phyloP scores from a whole-genome alignment of 53 echinoderm and acorn worm species.

The Holothuria leucospilota region DNA sequence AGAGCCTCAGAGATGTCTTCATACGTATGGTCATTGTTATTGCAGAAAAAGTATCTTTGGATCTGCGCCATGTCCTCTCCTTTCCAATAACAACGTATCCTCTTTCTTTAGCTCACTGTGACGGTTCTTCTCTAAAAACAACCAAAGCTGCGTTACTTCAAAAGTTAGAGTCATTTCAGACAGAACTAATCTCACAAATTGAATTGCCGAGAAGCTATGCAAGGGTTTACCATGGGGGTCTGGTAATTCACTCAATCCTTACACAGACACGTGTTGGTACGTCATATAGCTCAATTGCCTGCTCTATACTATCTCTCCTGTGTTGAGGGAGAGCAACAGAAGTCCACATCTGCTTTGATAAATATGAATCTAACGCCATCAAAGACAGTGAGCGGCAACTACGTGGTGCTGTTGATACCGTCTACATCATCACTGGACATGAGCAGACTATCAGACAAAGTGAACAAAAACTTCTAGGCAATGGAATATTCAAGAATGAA shows the following conservation, averaged over 20 bases:
- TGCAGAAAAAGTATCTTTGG: constrained; percentile 51
- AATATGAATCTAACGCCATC: constrained; percentile 64
- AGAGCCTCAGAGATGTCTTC: constrained; percentile 53
- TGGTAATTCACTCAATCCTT: constrained; percentile 66
- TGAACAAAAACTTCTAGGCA: constrained; percentile 66
- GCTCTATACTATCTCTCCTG: constrained; percentile 43
- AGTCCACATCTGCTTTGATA: constrained; percentile 71
- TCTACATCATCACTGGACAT: constrained; percentile 61
- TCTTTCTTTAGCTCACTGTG: constrained; percentile 26
- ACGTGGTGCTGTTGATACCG: constrained; percentile 58
- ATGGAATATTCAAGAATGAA: constrained; percentile 72
- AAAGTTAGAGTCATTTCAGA: constrained; percentile 54
- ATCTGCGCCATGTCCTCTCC: constrained; percentile 43
- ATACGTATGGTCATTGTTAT: constrained; percentile 47
- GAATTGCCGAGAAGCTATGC: constrained; percentile 9
- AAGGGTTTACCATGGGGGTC: constrained; percentile 68
- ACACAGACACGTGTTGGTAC: constrained; percentile 60
- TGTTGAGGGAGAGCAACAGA: constrained; percentile 53
- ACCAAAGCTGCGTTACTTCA: constrained; percentile 53
- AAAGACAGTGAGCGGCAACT: constrained; percentile 73
- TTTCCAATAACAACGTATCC: constrained; percentile 54
- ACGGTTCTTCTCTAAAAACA: constrained; percentile 56
- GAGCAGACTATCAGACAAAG: constrained; percentile 68
- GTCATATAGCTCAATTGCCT: constrained; percentile 60
- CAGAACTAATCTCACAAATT: constrained; percentile 54